phyloP scores from a whole-genome alignment of 2,888 invertebrate species.

The Iselma pallidipennis region DNA sequence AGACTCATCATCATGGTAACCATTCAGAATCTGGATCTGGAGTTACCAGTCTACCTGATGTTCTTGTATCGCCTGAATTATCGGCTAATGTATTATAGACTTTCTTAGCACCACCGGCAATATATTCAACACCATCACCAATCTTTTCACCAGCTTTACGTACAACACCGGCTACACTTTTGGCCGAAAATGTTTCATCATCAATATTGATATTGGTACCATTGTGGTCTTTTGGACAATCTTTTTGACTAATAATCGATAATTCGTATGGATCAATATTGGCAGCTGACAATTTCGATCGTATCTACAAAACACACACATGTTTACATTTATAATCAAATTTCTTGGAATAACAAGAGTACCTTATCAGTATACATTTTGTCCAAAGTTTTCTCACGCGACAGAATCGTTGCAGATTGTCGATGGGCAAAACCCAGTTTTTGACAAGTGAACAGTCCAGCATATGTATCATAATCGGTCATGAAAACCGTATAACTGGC shows the following conservation, averaged over 20 bases:
- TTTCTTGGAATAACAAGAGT: too few relatives aligned
- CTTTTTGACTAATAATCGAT: conserved; percentile 71
- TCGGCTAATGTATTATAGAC: conserved; percentile 66
- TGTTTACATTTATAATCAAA: too few relatives aligned
- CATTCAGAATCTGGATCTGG: conserved; percentile 61
- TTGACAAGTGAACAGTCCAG: conserved; percentile 79
- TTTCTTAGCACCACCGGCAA: conserved; percentile 70
- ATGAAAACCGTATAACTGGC: conserved; percentile 74
- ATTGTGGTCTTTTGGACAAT: conserved; percentile 68
- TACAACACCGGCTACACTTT: conserved; percentile 72
- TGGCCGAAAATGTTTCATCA: conserved; percentile 74
- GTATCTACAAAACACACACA: conserved; percentile 62
- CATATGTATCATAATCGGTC: conserved; percentile 75
- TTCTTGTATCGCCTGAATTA: conserved; percentile 46
- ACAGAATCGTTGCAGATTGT: conserved; percentile 79
- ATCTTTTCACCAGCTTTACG: conserved; percentile 73
- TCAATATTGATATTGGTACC: conserved; percentile 73
- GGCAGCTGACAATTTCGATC: conserved; percentile 63
- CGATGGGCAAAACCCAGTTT: conserved; percentile 75
- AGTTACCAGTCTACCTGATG: conserved; percentile 18
- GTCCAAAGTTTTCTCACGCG: conserved; percentile 71
- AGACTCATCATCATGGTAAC: conserved; percentile 61
- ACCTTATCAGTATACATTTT: conserved; percentile 60
- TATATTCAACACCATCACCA: conserved; percentile 69
- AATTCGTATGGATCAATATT: conserved; percentile 79